Percentiles rank a stretch among this genome's conserved stretches.
These are phyloP conservation scores for Ptychoptera albimana DNA, from an alignment of 2,888 invertebrate genomes.

Conservation along the genomic window DNA sequence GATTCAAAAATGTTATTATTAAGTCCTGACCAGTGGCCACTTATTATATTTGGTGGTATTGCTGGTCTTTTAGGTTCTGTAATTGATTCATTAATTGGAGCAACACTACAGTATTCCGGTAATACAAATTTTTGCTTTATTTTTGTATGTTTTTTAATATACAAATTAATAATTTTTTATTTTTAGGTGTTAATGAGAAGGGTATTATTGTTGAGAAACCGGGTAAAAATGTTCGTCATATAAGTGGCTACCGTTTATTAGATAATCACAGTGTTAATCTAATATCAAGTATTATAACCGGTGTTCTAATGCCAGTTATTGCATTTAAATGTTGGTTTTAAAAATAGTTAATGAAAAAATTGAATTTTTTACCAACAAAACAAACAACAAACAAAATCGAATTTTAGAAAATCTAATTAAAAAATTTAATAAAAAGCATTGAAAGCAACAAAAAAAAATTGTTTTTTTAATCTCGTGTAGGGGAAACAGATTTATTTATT, in stretches of 20 bases:
- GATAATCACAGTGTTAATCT: constrained; percentile 85
- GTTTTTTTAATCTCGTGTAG: too few species aligned
- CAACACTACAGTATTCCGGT: constrained; percentile 76
- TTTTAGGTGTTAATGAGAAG: constrained; percentile 48
- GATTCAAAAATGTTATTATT: constrained; percentile 38
- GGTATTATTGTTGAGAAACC: constrained; percentile 58
- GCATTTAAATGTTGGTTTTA: constrained; percentile 39
- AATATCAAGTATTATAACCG: constrained; percentile 59
- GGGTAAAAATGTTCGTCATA: constrained; percentile 50
- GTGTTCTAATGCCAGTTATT: constrained; percentile 49
- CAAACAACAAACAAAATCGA: too few species aligned
- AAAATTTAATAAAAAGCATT: too few species aligned
- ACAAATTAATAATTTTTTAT: constrained; percentile 1
- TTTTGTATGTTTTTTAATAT: too few species aligned
- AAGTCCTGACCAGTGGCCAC: constrained; percentile 63
- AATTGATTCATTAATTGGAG: constrained; percentile 71
- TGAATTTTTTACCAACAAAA: too few species aligned
- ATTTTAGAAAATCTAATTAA: too few species aligned
- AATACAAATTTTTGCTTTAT: constrained; percentile 11
- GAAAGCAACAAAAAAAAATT: too few species aligned
- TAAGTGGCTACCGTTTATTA: constrained; percentile 57
- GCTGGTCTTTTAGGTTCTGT: constrained; percentile 68
- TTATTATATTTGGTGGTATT: constrained; percentile 52
- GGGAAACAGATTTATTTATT: too few species aligned
- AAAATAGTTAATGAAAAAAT: too few species aligned